These are phyloP conservation scores for Pteronotus mesoamericanus DNA, from an alignment of 2,797 vertebrate genomes.

Conservation along the genomic window DNA sequence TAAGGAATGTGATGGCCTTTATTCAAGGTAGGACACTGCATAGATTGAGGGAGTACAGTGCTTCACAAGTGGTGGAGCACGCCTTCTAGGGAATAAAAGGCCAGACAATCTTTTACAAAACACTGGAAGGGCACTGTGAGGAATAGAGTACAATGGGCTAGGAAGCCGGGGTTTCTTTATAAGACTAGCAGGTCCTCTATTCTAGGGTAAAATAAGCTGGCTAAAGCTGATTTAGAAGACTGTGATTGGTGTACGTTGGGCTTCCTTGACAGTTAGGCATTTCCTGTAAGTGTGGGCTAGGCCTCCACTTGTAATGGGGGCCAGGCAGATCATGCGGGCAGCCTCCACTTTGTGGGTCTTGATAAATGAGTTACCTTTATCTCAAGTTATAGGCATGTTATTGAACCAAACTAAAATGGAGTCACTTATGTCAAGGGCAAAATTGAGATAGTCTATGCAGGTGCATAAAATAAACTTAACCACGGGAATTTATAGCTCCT, in stretches of 20 bases:
- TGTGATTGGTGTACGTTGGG: not conserved
- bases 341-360: not conserved
- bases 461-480: not conserved
- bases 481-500: not conserved
- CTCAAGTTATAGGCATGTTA: not conserved
- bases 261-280: not conserved
- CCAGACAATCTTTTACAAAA: not conserved
- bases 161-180: not conserved
- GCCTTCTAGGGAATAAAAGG: not conserved
- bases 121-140: not conserved
- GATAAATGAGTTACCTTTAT: not conserved
- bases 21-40: not conserved
- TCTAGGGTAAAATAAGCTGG: not conserved
- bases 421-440: not conserved
- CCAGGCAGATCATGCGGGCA: too few relatives aligned
- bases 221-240: not conserved
- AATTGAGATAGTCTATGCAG: not conserved
- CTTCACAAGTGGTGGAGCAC: not conserved
- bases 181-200: not conserved
- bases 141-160: not conserved
- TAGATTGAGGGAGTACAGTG: too few relatives aligned
- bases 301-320: not conserved
- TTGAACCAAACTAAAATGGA: not conserved
- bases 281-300: not conserved
- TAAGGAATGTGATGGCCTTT: not conserved